Conservation (phyloP, 2,888 invertebrate species). For the Lydus trimaculatus region DNA sequence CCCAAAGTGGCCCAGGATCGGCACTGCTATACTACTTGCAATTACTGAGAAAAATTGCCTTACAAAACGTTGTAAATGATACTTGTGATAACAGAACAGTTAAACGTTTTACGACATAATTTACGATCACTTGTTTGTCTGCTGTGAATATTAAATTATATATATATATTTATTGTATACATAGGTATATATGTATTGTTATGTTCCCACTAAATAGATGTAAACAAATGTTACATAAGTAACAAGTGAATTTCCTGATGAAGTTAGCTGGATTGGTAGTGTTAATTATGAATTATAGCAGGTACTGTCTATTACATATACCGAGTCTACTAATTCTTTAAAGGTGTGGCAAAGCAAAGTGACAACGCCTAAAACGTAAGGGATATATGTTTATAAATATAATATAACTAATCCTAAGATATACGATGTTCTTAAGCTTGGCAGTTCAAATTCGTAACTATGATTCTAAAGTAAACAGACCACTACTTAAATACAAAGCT, state of each 20-base stretch:
- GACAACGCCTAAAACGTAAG: conserved; percentile 43
- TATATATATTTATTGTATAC: too few relatives aligned
- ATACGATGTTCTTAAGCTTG: conserved; percentile 43
- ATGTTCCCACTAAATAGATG: conserved; percentile 29
- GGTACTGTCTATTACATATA: conserved; percentile 26
- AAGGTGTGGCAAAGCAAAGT: conserved; percentile 30
- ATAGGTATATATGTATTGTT: too few relatives aligned
- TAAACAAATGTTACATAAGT: conserved; percentile 24
- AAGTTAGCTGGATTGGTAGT: conserved; percentile 26
- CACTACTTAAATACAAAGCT: conserved; percentile 47
- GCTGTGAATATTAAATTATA: too few relatives aligned
- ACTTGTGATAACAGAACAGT: too few relatives aligned
- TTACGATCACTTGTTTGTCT: too few relatives aligned
- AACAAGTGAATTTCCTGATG: conserved; percentile 33
- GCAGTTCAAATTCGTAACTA: conserved; percentile 49
- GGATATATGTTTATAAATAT: conserved; percentile 48
- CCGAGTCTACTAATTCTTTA: conserved; percentile 13
- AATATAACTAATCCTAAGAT: conserved; percentile 49
- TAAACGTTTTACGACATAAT: too few relatives aligned
- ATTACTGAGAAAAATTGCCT: too few relatives aligned
- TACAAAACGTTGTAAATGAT: too few relatives aligned
- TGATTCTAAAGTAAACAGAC: conserved; percentile 50
- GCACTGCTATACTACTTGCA: too few relatives aligned
- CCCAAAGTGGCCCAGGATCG: too few relatives aligned
- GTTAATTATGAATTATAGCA: conserved; percentile 33